Evolutionary conservation across 2,797 vertebrate species (phyloP).

Genomic region (Gouania willdenowi): DNA sequence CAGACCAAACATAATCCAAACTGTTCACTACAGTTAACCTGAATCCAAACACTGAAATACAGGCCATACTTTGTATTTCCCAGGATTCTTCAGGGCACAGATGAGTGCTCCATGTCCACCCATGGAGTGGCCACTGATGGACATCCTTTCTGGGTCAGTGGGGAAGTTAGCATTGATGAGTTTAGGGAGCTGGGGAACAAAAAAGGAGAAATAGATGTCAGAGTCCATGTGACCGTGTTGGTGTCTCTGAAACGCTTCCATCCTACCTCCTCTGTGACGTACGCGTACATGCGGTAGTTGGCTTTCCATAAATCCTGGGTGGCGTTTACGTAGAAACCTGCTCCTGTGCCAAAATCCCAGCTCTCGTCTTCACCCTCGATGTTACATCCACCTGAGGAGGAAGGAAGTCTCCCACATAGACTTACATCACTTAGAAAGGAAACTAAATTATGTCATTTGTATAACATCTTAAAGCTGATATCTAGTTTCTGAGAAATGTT

Average conservation of each 20-base stretch:
- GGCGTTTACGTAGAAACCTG: constrained; percentile 92
- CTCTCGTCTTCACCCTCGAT: constrained; percentile 93
- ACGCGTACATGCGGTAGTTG: constrained; percentile 96
- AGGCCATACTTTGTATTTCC: constrained; percentile 85
- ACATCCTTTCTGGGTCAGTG: constrained; percentile 83
- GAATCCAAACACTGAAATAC: no score
- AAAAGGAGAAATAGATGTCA: background rate
- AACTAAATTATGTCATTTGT: no score
- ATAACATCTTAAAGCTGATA: no score
- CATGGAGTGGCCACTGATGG: constrained; percentile 95
- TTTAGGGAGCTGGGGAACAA: constrained; percentile 80
- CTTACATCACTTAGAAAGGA: no score
- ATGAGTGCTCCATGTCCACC: constrained; percentile 92
- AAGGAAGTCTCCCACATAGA: no score
- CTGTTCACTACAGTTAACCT: no score
- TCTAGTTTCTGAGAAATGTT: no score
- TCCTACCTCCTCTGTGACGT: constrained; percentile 87
- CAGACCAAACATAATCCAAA: no score
- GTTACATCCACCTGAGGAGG: constrained; percentile 82
- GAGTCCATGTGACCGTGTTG: no score
- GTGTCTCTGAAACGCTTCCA: background rate
- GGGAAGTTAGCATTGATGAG: constrained; percentile 90
- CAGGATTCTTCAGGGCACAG: constrained; percentile 88
- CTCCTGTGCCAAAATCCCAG: constrained; percentile 96
- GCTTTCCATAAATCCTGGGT: constrained; percentile 91